Conservation (phyloP, 2,888 invertebrate species). For the Cordilura impudica region DNA sequence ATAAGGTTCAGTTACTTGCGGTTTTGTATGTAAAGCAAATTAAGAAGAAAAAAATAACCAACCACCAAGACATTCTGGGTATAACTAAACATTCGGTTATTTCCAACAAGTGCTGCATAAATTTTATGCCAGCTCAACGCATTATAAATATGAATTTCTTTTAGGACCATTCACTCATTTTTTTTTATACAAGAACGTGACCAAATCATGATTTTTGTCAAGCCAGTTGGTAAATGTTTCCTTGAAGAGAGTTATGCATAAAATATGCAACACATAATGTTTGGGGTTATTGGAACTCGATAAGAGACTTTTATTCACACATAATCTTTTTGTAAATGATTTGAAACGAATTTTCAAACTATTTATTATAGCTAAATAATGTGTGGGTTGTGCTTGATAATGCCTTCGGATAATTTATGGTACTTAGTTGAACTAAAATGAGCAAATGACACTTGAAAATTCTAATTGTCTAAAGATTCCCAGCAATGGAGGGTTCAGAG, state of each 20-base stretch:
- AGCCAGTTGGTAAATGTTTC: conserved; percentile 22
- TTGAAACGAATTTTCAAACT: conserved; percentile 39
- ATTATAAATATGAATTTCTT: conserved; percentile 49
- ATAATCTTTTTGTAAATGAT: conserved; percentile 58
- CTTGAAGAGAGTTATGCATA: no score
- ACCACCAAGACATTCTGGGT: conserved; percentile 18
- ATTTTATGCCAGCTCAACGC: conserved; percentile 35
- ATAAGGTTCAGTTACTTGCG: conserved; percentile 43
- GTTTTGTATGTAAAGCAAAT: not conserved
- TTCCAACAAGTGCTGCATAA: conserved; percentile 52
- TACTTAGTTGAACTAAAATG: conserved; percentile 13
- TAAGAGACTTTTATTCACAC: conserved; percentile 11
- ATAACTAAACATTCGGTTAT: conserved; percentile 1
- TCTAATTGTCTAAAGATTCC: conserved; percentile 25
- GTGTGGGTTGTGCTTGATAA: conserved; percentile 32
- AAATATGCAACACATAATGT: conserved; percentile 18
- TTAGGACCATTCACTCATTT: conserved; percentile 10
- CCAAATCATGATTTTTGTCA: conserved; percentile 62
- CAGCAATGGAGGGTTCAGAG: not conserved
- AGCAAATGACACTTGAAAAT: conserved; percentile 43
- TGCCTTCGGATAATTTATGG: conserved; percentile 52
- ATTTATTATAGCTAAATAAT: not conserved
- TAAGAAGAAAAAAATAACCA: not conserved
- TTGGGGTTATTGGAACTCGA: not conserved
- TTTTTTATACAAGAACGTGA: conserved; percentile 60